Evolutionary conservation across 2,113 vertebrate species (phyloP), one percentile per base, ranked within the genome.

Genomic region (Cephalopholis sonnerati): DNA sequence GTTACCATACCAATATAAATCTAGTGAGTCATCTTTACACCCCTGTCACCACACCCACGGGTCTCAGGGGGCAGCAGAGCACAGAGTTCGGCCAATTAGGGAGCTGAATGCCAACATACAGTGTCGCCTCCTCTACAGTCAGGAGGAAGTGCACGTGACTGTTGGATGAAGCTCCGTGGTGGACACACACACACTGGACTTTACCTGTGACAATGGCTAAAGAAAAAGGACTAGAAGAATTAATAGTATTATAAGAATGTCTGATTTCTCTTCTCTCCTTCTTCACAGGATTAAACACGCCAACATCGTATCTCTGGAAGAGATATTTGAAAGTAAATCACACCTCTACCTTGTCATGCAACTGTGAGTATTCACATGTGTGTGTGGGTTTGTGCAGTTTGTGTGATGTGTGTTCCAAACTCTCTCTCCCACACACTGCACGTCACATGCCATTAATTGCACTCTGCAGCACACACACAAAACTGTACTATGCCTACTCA

Each of bases 271-370:
- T 82, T 48, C n/a, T 80, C 27, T 78, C 10, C 62, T 32, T 88
- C 50, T 77, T 84, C 62, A 13, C 89, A 99, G 98, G 94, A 97
- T 99, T 87, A 99, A 99, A 93, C 98, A 99, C 51, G 93, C 97
- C 89, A 99, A 99, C 92, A 99, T 99, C 0, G 98, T 99, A 36
- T 97, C 98, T 69, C 94, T 99, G 96, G 97, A 99, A 91, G 98
- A 99, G 82, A 99, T 99, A 84, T 99, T 97, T 1, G 98, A 99
- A 93, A 99, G 95, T 66, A 94, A 97, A 88, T 97, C 97, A 27
- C 98, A 99, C 91, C 98, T 99, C 90, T 99, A 99, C 96, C 98
- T 99, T 93, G 95, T 99, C 96, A 99, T 99, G 98, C 98, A 99
- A 94, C 96, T 99, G 98, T 99, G 91, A 99, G 98, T 97, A 88